These are phyloP conservation scores for Callipepla californica DNA, from an alignment of 2,113 vertebrate genomes.

Conservation along the genomic window DNA sequence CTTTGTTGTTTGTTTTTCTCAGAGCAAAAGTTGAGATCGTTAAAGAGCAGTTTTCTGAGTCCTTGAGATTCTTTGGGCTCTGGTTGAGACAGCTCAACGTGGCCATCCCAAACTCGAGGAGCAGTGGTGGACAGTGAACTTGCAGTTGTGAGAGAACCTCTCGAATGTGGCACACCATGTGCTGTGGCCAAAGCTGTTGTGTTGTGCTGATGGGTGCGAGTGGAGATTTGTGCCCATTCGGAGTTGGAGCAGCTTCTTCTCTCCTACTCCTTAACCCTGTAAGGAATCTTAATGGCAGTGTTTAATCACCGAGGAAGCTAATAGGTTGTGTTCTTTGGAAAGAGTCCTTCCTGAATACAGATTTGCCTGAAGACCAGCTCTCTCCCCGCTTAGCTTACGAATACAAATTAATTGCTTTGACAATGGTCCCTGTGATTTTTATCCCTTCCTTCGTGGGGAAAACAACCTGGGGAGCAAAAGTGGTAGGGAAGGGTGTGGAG, in stretches of 20 bases:
- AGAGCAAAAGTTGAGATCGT: rapidly evolving
- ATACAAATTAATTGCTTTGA: not conserved
- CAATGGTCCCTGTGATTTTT: not conserved
- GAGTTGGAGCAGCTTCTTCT: not conserved
- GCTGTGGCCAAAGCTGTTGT: not conserved
- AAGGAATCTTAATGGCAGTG: not conserved
- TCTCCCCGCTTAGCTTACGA: not conserved
- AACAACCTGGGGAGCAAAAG: not conserved
- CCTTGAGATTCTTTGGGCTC: too few relatives aligned
- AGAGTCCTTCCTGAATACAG: not conserved
- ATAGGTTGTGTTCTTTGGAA: not conserved
- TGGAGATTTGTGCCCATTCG: not conserved
- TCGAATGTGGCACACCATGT: too few relatives aligned
- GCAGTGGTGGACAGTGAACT: too few relatives aligned
- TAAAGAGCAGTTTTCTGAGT: not conserved
- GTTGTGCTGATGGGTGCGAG: not conserved
- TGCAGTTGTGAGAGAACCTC: not conserved
- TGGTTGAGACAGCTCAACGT: rapidly evolving
- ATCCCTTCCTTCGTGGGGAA: not conserved
- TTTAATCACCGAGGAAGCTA: not conserved
- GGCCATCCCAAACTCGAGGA: not conserved
- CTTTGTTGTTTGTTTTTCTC: not conserved
- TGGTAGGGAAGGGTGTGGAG: slow-evolving; percentile 17
- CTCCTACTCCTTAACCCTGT: not conserved
- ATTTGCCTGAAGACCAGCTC: not conserved